Base-by-base conservation (phyloP, 92 coral and sea anemone genomes). In the Parazoanthus atlanticus region DNA sequence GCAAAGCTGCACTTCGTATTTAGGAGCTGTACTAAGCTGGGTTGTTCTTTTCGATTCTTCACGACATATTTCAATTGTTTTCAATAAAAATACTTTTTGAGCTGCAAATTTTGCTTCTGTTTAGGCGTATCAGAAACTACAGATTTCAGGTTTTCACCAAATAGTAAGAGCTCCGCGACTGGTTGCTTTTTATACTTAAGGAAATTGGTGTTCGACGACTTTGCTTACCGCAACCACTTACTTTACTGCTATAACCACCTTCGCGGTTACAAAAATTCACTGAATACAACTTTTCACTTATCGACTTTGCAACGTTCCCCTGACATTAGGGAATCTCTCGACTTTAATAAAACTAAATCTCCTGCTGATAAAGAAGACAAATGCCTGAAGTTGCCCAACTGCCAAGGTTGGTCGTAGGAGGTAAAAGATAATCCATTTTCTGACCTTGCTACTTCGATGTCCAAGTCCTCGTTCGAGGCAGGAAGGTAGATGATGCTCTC, bases 391-490 rank as follows among this genome's bases (percentile, higher is more conserved):
- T 58, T 49, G 43, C 47, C 77, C 26, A 25, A 19, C 9, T 19
- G 11, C 10, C 36, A 21, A 32, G 23, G 72, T 23, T 25, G 61
- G 64, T 19, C n/a, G 43, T 65, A 80, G 76, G 73, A 46, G 65
- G 23, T 17, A 83, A 49, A 80, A 61, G 16, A 17, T 13, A 64
- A 33, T 1, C 21, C 58, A n/a, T 32, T 74, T 64, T 23, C 93
- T 77, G 80, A 96, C 98, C 97, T 96, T 74, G 98, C 96, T 33
- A 96, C 94, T 90, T 95, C 99, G 36, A 88, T 91, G 85, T 95
- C 99, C 72, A 95, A 80, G 66, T 96, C 98, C 29, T 96, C 99
- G 74, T 95, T 95, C 6, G 94, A 92, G 49, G 96, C 91, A 29
- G 98, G 98, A 15, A 95, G 93, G 80, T 95, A 95, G 78, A 95